phyloP scores from a whole-genome alignment of 2,113 vertebrate species.

The Platichthys flesus region DNA sequence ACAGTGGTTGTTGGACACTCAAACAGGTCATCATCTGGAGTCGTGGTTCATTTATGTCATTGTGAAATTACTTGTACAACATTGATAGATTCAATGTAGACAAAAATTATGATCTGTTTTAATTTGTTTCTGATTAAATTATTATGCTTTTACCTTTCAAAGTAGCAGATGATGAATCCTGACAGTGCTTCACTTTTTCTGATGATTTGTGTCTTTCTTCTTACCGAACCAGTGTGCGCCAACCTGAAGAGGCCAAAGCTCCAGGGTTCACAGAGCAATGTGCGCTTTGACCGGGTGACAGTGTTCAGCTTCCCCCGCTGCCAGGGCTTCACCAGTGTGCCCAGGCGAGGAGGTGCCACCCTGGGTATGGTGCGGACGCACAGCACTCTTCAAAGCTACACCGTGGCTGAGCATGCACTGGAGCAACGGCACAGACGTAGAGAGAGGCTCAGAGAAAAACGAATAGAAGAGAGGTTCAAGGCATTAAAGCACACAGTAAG shows the following conservation, averaged over 20 bases:
- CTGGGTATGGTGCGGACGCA: slow-evolving; percentile 91
- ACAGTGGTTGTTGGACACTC: no score
- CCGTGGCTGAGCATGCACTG: slow-evolving; percentile 84
- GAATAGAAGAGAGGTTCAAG: slow-evolving; percentile 86
- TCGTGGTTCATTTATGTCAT: no score
- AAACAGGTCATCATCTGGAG: no score
- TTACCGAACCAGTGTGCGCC: slow-evolving; percentile 79
- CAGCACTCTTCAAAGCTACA: slow-evolving; percentile 84
- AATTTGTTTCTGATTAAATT: neutral
- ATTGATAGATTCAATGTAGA: neutral
- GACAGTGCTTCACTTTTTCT: neutral
- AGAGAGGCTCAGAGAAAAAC: slow-evolving; percentile 82
- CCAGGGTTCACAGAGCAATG: slow-evolving; percentile 71
- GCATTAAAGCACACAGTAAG: slow-evolving; percentile 84
- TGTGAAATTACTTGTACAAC: neutral
- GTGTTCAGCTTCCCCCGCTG: slow-evolving; percentile 93
- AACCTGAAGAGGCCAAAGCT: slow-evolving; percentile 88
- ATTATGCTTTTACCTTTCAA: neutral
- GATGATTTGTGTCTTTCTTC: neutral
- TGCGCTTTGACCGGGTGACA: slow-evolving; percentile 87
- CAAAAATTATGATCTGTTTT: no score
- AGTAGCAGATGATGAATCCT: neutral
- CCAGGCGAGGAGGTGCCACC: slow-evolving; percentile 90
- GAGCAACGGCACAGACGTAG: slow-evolving; percentile 80
- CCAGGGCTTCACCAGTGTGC: slow-evolving; percentile 94